Base-by-base conservation (phyloP, 92 coral and sea anemone genomes). In the Anthopleura xanthogrammica region DNA sequence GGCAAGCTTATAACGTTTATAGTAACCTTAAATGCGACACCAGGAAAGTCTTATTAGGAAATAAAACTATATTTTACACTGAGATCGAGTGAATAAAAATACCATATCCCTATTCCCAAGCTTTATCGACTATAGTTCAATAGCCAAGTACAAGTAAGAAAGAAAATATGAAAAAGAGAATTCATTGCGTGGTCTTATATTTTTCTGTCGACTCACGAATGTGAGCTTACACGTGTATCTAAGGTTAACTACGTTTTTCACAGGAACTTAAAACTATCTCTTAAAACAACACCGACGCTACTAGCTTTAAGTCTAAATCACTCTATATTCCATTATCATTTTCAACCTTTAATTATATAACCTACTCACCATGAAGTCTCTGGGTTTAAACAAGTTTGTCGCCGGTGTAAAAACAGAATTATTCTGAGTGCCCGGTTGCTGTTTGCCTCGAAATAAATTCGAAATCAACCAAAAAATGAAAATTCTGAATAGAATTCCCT, bases 391-490 rank as follows among this genome's bases (percentile, higher is more conserved):
- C 76, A 97, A 86, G 68, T 97, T 97, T 16, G 93, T 87, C 9
- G 98, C 90, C 55, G 98, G 87, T 48, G 72, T 70, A 14, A 83
- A 79, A 12, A 50, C 76, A 46, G 85, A 77, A 40, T 29, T 29
- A 29, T 80, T 56, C 13, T 79, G 79, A 39, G 87, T 76, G 80
- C 81, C 86, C 39, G 84, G 85, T 64, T 84, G 88, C 72, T 94
- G 98, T 71, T 88, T 92, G 24, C 92, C 86, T 50, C 91, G 92
- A 85, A 97, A 97, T 83, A 97, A 86, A 77, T 92, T 91, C 84
- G 98, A 86, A 20, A 97, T 92, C 81, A 97, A 74, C 93, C 95
- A 97, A 77, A 97, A 92, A 60, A 97, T 86, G 75, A 97, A 97
- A 85, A 97, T 92, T 22, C 94, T 88, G 62, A 95, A 90, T 10